Evolutionary conservation across 2,888 invertebrate species (phyloP).

Genomic region (Teinopalpus imperialis): DNA sequence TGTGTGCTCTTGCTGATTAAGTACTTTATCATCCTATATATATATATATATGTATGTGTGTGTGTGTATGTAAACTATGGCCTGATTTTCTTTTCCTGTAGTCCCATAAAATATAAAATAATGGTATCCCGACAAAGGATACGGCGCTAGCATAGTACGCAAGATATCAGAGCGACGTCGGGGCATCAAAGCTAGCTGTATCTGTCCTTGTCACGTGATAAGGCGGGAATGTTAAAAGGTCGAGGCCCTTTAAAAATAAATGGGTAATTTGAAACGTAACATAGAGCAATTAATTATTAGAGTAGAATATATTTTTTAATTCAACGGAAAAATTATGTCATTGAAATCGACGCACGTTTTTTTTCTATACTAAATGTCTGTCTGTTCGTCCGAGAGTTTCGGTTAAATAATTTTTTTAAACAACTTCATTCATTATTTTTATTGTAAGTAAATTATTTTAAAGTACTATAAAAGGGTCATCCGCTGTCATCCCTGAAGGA

Average conservation of each 20-base stretch:
- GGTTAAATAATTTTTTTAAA: too few species aligned
- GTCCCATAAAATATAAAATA: background rate
- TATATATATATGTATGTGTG: background rate
- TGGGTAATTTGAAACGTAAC: constrained; percentile 7
- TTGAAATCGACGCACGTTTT: background rate
- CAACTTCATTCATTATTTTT: too few species aligned
- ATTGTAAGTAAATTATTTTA: too few species aligned
- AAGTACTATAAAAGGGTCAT: too few species aligned
- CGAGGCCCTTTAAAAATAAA: constrained; percentile 13
- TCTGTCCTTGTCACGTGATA: constrained; percentile 11
- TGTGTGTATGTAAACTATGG: too few species aligned
- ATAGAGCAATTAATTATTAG: constrained; percentile 3
- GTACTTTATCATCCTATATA: too few species aligned
- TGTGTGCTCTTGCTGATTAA: too few species aligned
- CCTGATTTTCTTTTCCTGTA: too few species aligned
- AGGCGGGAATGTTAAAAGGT: constrained; percentile 20
- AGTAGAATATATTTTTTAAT: background rate
- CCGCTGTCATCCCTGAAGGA: too few species aligned
- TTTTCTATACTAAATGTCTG: too few species aligned
- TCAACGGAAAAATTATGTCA: background rate
- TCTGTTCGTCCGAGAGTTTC: too few species aligned
- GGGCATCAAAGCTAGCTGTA: constrained; percentile 17
- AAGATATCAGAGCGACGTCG: constrained; percentile 8
- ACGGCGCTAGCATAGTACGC: background rate
- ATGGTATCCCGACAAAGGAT: constrained; percentile 11